Percentiles rank a stretch among this genome's conserved stretches.
phyloP scores from a whole-genome alignment of 2,797 vertebrate genomes.

The Amblyopsis hoosieri region DNA sequence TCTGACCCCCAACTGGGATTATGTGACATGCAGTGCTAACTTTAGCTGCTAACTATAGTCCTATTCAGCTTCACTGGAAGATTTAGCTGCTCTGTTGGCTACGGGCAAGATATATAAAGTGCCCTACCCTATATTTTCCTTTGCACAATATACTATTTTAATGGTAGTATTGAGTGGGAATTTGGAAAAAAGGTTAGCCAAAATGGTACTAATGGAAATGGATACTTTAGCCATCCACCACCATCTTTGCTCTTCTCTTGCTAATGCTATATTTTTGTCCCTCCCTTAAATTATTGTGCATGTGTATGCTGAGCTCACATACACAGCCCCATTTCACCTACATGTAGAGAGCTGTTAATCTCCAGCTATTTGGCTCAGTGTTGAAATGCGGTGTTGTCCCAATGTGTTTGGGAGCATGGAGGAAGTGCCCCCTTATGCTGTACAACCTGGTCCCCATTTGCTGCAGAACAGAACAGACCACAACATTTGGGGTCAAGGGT shows the following conservation, averaged over 20 bases:
- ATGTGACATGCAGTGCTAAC: conserved; percentile 63
- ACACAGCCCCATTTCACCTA: conserved; percentile 39
- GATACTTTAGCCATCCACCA: conserved; percentile 23
- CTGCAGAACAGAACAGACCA: conserved; percentile 13
- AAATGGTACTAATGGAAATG: conserved; percentile 29
- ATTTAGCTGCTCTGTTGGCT: conserved; percentile 32
- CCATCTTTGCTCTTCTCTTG: neutral
- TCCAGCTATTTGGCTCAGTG: conserved; percentile 55
- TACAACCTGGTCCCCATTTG: conserved; percentile 24
- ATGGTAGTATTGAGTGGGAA: too few relatives aligned
- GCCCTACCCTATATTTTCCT: conserved; percentile 7
- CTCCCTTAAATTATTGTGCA: conserved; percentile 3
- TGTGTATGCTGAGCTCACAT: neutral
- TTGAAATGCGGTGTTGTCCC: conserved; percentile 55
- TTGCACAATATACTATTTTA: neutral
- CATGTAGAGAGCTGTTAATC: conserved; percentile 65
- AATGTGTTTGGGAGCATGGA: conserved; percentile 44
- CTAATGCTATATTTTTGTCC: conserved; percentile 3
- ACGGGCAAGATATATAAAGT: conserved; percentile 16
- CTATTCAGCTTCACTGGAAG: conserved; percentile 33
- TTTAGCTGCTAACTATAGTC: conserved; percentile 66
- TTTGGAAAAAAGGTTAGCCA: neutral
- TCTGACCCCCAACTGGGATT: conserved; percentile 57
- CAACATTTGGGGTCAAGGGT: conserved; percentile 30
- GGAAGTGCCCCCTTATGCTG: conserved; percentile 14